These are phyloP conservation scores for Cliona cf. orientalis DNA, from an alignment of 37 sponge, comb jelly and placozoan genomes.

Conservation along the genomic window DNA sequence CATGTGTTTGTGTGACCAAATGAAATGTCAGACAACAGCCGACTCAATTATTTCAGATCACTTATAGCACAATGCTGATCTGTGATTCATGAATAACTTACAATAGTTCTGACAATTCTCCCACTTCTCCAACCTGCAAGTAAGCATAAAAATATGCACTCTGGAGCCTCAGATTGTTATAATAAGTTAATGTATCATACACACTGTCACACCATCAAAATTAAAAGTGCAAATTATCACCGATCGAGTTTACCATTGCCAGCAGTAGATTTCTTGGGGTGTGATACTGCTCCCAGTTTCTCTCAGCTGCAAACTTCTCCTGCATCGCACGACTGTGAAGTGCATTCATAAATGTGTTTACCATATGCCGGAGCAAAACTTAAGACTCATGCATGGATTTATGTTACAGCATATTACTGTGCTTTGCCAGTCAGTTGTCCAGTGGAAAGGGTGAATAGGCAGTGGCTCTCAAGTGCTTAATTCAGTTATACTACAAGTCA, in stretches of 20 bases:
- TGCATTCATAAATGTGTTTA: too few species aligned
- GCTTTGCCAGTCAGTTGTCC: too few species aligned
- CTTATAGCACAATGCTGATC: not conserved
- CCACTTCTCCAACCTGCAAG: conserved; percentile 78
- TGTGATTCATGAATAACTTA: conserved; percentile 38
- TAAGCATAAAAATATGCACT: not conserved
- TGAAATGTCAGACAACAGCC: not conserved
- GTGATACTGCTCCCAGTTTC: conserved; percentile 73
- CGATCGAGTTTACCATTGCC: conserved; percentile 62
- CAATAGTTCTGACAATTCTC: conserved; percentile 85
- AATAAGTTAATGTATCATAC: not conserved
- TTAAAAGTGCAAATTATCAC: not conserved
- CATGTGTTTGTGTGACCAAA: not conserved
- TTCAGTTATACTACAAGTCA: too few species aligned
- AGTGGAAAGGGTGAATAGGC: too few species aligned
- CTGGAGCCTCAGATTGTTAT: not conserved
- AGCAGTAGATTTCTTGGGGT: conserved; percentile 72
- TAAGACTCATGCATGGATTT: too few species aligned
- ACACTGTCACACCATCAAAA: not conserved
- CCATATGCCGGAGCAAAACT: too few species aligned
- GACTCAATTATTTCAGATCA: too few species aligned
- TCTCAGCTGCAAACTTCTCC: conserved; percentile 58
- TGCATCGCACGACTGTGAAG: conserved; percentile 58
- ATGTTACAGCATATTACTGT: conserved; percentile 12
- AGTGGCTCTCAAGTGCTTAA: too few species aligned